Conservation (phyloP, 2,888 invertebrate genomes). For the Dasypolia templi region DNA sequence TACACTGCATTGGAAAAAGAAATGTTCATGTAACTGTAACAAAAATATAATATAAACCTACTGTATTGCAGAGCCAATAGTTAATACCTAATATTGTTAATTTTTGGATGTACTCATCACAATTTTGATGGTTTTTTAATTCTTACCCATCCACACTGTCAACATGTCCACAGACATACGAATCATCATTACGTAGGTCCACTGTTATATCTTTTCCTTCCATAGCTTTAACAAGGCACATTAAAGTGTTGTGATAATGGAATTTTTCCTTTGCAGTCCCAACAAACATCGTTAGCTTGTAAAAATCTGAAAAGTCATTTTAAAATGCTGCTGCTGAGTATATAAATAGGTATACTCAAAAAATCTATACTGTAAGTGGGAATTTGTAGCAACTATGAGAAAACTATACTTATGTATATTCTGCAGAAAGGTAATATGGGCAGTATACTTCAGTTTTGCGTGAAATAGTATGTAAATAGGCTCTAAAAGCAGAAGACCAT, state of each 20-base stretch:
- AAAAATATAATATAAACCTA: slow-evolving; percentile 37
- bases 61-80: neutral
- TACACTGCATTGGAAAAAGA: slow-evolving; percentile 91
- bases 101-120: neutral
- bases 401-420: neutral
- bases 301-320: slow-evolving; percentile 32
- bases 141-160: slow-evolving; percentile 92
- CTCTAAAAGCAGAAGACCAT: neutral
- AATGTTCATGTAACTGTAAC: slow-evolving; percentile 92
- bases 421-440: neutral
- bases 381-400: neutral
- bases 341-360: neutral
- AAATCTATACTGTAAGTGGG: neutral
- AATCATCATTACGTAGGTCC: slow-evolving; percentile 93
- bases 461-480: neutral
- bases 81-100: neutral
- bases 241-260: slow-evolving; percentile 90
- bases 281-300: slow-evolving; percentile 72
- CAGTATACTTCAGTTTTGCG: neutral
- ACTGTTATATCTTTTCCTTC: slow-evolving; percentile 91
- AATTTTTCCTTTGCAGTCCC: slow-evolving; percentile 84
- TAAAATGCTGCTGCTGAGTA: neutral
- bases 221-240: slow-evolving; percentile 91
- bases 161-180: slow-evolving; percentile 91
- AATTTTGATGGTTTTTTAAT: neutral